phyloP scores from a whole-genome alignment of 2,888 invertebrate species.

The Acleris laterana region DNA sequence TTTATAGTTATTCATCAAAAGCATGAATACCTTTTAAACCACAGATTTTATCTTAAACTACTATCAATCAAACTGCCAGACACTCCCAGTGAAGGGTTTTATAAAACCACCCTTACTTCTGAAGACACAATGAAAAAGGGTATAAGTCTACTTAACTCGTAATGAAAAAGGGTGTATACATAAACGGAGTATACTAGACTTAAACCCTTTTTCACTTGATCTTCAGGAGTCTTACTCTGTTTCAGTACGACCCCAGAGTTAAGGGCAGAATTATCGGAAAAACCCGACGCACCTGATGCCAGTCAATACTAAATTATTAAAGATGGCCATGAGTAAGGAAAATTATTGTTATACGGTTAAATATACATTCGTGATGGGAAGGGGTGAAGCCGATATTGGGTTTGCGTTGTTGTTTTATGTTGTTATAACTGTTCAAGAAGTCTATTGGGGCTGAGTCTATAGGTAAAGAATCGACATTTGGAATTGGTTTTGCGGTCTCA shows the following conservation, averaged over 20 bases:
- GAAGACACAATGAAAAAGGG: no score
- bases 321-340: constrained; percentile 22
- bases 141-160: no score
- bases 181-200: no score
- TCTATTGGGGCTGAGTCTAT: background rate
- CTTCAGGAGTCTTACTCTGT: no score
- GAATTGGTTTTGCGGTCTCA: no score
- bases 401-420: constrained; percentile 1
- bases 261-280: constrained; percentile 46
- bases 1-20: background rate
- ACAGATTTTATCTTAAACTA: constrained; percentile 41
- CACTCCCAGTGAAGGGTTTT: constrained; percentile 56
- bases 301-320: constrained; percentile 38
- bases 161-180: no score
- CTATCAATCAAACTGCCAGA: constrained; percentile 63
- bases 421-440: background rate
- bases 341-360: constrained; percentile 31
- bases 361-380: constrained; percentile 13
- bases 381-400: constrained; percentile 5
- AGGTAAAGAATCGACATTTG: no score
- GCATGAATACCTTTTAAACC: constrained; percentile 19
- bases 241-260: constrained; percentile 9
- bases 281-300: constrained; percentile 51
- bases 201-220: no score
- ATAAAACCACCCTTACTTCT: constrained; percentile 47